Evolutionary conservation across 2,888 invertebrate species (phyloP), one percentile per base, ranked within the genome.

Genomic region (Acleris sparsana): DNA sequence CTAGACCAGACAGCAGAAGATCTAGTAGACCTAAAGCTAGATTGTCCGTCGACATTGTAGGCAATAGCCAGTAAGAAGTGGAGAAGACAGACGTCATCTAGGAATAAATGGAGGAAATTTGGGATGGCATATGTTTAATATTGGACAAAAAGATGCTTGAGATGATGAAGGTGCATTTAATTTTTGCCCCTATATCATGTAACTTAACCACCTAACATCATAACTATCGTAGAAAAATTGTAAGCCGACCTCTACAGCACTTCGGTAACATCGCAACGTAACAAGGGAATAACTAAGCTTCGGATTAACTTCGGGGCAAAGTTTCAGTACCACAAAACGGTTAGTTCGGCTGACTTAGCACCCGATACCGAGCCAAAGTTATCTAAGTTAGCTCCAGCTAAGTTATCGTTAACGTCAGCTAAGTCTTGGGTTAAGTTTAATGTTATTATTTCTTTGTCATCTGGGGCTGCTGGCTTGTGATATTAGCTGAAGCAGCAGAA

Each of bases 291-390:
- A 67, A 60, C 70, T 70, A 70, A 72, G 72, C 69, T 63, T 60
- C 59, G 75, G 79, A 79, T 82, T 81, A 85, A 78, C 77, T 80
- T 71, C 71, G 71, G 74, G 82, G 72, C 77, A 75, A 87, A 88
- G 82, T 88, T 86, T 75, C 68, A 71, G 74, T 73, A 80, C 82
- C 80, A 77, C 85, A 83, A 85, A 89, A 84, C 83, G 86, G 83
- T 85, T 80, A 80, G 87, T 86, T 85, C 73, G 75, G 72, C 85
- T 86, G 86, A 89, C 88, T 88, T 88, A 88, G 86, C 87, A 83
- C 85, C 82, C 85, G 88, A 89, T 88, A 88, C 80, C 78, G 76
- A 75, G 84, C 84, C 66, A 83, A 84, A 89, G 80, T 88, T 88
- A 87, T 86, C 84, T 77, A 80, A 84, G 83, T 87, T 88, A 85